Evolutionary conservation across 2,888 invertebrate species (phyloP).

Genomic region (Agonum fuliginosum): DNA sequence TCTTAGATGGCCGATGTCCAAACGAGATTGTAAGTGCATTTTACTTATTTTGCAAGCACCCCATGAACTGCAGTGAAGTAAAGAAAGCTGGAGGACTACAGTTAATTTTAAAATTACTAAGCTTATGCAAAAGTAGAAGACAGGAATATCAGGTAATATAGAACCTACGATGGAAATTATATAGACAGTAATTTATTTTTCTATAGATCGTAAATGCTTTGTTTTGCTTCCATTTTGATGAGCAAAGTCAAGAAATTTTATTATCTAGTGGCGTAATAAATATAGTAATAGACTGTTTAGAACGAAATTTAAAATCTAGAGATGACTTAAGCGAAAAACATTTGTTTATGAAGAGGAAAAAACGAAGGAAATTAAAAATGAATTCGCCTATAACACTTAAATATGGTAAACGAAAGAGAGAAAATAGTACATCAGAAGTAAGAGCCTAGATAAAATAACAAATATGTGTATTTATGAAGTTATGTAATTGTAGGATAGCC

Average conservation of each 20-base stretch:
- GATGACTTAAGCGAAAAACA: conserved; percentile 45
- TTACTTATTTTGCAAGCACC: conserved; percentile 52
- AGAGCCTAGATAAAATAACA: not conserved
- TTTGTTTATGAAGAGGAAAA: conserved; percentile 18
- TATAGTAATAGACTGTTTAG: conserved; percentile 54
- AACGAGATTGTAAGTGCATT: conserved; percentile 52
- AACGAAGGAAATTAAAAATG: conserved; percentile 6
- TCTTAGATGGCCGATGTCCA: conserved; percentile 45
- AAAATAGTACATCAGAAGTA: conserved; percentile 25
- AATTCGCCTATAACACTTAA: not conserved
- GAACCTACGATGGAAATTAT: not conserved
- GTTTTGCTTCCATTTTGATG: conserved; percentile 45
- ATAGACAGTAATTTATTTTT: not conserved
- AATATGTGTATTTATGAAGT: not conserved
- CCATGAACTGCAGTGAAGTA: conserved; percentile 54
- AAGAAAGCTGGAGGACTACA: conserved; percentile 50
- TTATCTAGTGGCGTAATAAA: conserved; percentile 43
- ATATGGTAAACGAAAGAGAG: conserved; percentile 41
- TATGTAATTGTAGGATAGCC: conserved; percentile 3
- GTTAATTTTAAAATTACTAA: conserved; percentile 43
- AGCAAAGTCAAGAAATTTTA: conserved; percentile 53
- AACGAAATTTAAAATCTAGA: conserved; percentile 51
- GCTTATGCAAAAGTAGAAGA: conserved; percentile 43
- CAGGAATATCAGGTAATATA: conserved; percentile 50
- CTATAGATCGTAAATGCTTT: conserved; percentile 47